phyloP scores from a whole-genome alignment of 2,113 vertebrate genomes.

The Ceuthmochares aereus region DNA sequence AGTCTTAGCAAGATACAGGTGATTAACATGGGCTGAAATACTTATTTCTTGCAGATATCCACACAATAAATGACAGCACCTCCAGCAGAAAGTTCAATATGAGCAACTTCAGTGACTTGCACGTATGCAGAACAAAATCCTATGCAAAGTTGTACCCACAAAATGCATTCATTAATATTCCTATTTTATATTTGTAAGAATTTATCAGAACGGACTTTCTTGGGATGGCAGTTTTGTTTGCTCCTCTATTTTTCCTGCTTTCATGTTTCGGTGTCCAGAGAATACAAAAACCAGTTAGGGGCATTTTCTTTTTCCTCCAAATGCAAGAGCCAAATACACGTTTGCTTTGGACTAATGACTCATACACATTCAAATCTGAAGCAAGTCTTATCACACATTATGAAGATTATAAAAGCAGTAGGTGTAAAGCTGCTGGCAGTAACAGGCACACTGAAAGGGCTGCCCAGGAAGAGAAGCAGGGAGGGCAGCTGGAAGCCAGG shows the following conservation, averaged over 20 bases:
- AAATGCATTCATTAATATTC: not conserved
- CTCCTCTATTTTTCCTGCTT: not conserved
- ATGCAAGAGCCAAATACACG: not conserved
- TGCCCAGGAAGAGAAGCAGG: not conserved
- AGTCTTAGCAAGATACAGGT: not conserved
- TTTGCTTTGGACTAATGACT: not conserved
- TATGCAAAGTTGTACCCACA: not conserved
- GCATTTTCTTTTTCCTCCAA: not conserved
- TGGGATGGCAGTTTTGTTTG: not conserved
- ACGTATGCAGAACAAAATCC: not conserved
- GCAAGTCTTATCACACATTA: not conserved
- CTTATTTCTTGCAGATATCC: rapidly evolving
- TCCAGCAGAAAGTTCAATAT: not conserved
- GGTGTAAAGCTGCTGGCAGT: not conserved
- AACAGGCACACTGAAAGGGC: not conserved
- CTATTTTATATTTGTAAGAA: not conserved
- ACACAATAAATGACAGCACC: not conserved
- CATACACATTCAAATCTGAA: not conserved
- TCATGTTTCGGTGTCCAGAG: not conserved
- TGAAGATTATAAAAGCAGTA: not conserved
- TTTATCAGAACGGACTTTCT: not conserved
- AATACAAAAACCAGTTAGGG: not conserved
- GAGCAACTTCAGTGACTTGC: not conserved
- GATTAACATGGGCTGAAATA: not conserved
- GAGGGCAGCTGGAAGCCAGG: not conserved